Conservation (phyloP, 1,140 invertebrate species). For the Drosophila gunungcola region DNA sequence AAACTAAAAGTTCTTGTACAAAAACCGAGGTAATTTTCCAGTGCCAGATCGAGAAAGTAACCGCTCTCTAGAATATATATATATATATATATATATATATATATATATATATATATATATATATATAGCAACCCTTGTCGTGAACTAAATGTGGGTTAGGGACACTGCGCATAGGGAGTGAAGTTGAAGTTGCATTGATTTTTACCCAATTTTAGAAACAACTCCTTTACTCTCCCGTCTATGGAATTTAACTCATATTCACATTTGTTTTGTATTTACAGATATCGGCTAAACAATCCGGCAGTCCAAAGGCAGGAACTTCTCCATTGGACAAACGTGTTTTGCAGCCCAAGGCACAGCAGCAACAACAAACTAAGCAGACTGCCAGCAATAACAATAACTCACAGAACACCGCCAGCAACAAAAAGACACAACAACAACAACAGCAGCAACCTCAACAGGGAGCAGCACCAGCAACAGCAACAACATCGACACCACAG, state of each 20-base stretch:
- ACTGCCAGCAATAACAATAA: constrained; percentile 60
- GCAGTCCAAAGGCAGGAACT: constrained; percentile 74
- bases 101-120: constrained; percentile 1
- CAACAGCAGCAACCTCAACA: constrained; percentile 39
- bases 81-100: constrained; percentile 1
- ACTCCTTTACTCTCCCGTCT: neutral
- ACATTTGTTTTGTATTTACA: constrained; percentile 35
- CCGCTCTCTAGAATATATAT: constrained; percentile 4
- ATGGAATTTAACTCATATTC: neutral
- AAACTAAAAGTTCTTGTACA: constrained; percentile 29
- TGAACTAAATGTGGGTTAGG: constrained; percentile 70
- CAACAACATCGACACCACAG: constrained; percentile 48
- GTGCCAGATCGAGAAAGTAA: constrained; percentile 1
- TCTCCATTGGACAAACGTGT: constrained; percentile 85
- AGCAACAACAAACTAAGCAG: constrained; percentile 54
- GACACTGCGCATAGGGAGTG: constrained; percentile 54
- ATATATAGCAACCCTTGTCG: constrained; percentile 7
- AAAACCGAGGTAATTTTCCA: constrained; percentile 63
- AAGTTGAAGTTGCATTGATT: constrained; percentile 65
- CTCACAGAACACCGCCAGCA: constrained; percentile 51
- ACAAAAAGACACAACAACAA: constrained; percentile 63
- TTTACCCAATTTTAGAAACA: constrained; percentile 24
- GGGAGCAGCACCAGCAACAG: constrained; percentile 44
- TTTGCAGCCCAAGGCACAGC: constrained; percentile 85
- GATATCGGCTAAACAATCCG: constrained; percentile 83